Conservation (phyloP, 2,797 vertebrate species). For the Betta splendens region DNA sequence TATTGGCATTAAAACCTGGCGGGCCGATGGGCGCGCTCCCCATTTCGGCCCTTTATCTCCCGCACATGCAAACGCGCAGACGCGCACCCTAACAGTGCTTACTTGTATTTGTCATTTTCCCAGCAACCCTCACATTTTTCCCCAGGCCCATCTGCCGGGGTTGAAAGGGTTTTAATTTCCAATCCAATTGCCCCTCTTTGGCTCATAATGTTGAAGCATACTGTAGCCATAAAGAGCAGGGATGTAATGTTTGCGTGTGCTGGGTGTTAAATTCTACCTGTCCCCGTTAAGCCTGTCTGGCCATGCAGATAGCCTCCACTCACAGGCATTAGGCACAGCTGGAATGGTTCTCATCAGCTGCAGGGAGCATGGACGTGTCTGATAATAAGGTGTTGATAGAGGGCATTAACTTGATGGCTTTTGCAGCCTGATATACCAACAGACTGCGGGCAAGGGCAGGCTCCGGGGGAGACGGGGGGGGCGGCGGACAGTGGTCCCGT, state of each 20-base stretch:
- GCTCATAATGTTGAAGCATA: conserved; percentile 46
- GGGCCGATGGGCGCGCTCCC: conserved; percentile 15
- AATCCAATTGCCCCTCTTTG: conserved; percentile 60
- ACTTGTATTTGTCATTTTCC: conserved; percentile 29
- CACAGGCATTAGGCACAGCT: conserved; percentile 56
- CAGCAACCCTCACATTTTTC: conserved; percentile 14
- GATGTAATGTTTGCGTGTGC: conserved; percentile 62
- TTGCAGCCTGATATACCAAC: conserved; percentile 72
- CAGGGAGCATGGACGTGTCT: conserved; percentile 61
- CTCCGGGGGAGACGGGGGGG: conserved; percentile 39
- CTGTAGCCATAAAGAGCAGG: conserved; percentile 56
- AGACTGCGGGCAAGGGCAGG: conserved; percentile 53
- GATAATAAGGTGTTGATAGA: conserved; percentile 81
- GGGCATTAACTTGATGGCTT: conserved; percentile 68
- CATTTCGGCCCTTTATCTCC: neutral
- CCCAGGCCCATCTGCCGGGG: conserved; percentile 58
- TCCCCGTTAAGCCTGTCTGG: conserved; percentile 68
- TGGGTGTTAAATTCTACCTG: conserved; percentile 73
- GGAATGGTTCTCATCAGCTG: conserved; percentile 71
- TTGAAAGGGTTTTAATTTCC: conserved; percentile 69
- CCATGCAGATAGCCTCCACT: conserved; percentile 69
- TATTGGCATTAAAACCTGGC: conserved; percentile 53
- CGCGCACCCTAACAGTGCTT: conserved; percentile 5
- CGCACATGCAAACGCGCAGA: conserved; percentile 1
- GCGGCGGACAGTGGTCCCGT: conserved; percentile 55